A percentile compares a stretch with the other conserved stretches of the same genome.
phyloP scores from a whole-genome alignment of 2,888 invertebrate species.

The Sialis lutaria region DNA sequence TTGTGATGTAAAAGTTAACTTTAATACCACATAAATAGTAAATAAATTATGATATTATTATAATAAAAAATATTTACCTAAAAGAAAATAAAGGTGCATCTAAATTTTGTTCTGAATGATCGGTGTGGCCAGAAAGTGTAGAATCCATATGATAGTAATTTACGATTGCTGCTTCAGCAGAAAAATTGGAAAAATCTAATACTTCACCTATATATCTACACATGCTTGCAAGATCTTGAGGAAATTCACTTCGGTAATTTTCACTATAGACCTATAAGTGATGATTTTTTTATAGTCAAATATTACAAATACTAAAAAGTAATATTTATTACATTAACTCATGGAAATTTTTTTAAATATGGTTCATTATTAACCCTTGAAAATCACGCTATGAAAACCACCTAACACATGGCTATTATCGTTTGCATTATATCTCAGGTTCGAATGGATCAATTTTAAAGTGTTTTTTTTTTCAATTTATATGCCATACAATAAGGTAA shows the following conservation, averaged over 20 bases:
- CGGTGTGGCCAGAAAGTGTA: constrained; percentile 84
- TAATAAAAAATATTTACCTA: constrained; percentile 39
- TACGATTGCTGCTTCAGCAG: constrained; percentile 84
- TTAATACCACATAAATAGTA: not conserved
- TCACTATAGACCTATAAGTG: constrained; percentile 47
- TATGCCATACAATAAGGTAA: no score
- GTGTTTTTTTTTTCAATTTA: no score
- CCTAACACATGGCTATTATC: no score
- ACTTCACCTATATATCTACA: constrained; percentile 41
- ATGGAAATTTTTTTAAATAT: no score
- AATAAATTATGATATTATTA: constrained; percentile 2
- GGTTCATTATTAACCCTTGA: no score
- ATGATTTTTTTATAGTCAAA: constrained; percentile 5
- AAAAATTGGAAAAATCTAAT: constrained; percentile 41
- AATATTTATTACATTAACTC: no score
- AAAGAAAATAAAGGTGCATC: constrained; percentile 82
- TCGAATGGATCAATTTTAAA: no score
- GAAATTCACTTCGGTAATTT: constrained; percentile 46
- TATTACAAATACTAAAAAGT: no score
- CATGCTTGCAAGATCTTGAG: constrained; percentile 49
- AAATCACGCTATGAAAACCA: no score
- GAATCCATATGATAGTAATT: constrained; percentile 93
- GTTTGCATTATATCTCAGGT: no score
- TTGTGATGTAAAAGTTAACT: constrained; percentile 4
- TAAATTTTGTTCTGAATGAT: constrained; percentile 77